phyloP scores from a whole-genome alignment of 1,140 invertebrate genomes.

The Drosophila simulans region DNA sequence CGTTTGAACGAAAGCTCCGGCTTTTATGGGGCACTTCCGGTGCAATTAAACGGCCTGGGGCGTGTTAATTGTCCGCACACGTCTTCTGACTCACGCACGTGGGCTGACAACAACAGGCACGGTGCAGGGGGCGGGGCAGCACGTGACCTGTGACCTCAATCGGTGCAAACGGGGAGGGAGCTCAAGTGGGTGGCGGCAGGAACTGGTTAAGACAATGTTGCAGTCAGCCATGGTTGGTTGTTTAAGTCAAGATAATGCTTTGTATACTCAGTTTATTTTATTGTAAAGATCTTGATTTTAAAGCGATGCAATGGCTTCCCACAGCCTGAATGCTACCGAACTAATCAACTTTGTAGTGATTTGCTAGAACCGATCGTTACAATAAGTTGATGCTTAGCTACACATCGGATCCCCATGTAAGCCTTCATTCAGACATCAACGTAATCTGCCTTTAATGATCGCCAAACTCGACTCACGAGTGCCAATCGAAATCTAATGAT shows the following conservation, averaged over 20 bases:
- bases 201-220: neutral
- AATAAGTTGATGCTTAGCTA: neutral
- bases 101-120: conserved; percentile 18
- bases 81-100: conserved; percentile 43
- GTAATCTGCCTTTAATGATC: conserved; percentile 47
- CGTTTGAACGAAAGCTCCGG: conserved; percentile 9
- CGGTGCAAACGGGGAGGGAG: neutral
- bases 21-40: conserved; percentile 38
- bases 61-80: conserved; percentile 51
- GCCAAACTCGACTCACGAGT: conserved; percentile 24
- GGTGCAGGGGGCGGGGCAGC: conserved; percentile 14
- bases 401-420: conserved; percentile 13
- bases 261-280: neutral
- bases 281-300: neutral
- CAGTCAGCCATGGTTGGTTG: neutral
- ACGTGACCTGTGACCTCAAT: conserved; percentile 50
- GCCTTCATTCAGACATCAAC: conserved; percentile 25
- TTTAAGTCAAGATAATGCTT: neutral
- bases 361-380: conserved; percentile 16
- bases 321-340: neutral
- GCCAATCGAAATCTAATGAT: conserved; percentile 40
- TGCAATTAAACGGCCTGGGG: conserved; percentile 35
- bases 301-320: neutral
- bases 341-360: conserved; percentile 10
- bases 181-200: neutral